Conservation (phyloP, 2,888 invertebrate species). For the Spilarctia lutea region DNA sequence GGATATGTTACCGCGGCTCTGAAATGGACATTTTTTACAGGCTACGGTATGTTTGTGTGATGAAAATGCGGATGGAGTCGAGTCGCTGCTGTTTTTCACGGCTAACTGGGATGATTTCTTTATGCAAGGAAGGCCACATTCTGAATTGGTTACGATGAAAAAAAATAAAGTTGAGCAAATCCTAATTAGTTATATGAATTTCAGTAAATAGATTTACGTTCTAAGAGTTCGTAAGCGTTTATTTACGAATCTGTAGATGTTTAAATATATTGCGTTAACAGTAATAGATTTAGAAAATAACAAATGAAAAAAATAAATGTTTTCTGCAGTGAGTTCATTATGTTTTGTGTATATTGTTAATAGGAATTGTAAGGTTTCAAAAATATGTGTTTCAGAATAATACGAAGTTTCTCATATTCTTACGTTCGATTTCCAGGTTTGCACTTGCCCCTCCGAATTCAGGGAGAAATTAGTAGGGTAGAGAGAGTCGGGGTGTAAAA, state of each 20-base stretch:
- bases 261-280: not conserved
- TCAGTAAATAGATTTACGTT: not conserved
- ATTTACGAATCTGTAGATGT: not conserved
- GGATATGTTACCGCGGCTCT: not conserved
- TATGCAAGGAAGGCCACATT: not conserved
- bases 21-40: not conserved
- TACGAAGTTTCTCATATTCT: not conserved
- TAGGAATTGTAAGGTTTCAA: not conserved
- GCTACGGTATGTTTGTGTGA: not conserved
- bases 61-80: conserved; percentile 9
- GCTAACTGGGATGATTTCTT: not conserved
- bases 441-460: not conserved
- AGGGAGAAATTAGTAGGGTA: not conserved
- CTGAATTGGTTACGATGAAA: not conserved
- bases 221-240: not conserved
- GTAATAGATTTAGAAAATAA: too few relatives aligned
- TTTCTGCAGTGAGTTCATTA: not conserved
- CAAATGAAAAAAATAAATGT: not conserved
- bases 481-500: not conserved
- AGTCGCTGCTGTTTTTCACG: conserved; percentile 13
- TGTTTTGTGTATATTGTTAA: not conserved
- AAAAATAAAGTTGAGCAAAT: not conserved
- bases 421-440: not conserved
- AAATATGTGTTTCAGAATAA: not conserved
- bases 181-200: too few relatives aligned